Conservation (phyloP, 2,888 invertebrate genomes). For the Celastrina argiolus region DNA sequence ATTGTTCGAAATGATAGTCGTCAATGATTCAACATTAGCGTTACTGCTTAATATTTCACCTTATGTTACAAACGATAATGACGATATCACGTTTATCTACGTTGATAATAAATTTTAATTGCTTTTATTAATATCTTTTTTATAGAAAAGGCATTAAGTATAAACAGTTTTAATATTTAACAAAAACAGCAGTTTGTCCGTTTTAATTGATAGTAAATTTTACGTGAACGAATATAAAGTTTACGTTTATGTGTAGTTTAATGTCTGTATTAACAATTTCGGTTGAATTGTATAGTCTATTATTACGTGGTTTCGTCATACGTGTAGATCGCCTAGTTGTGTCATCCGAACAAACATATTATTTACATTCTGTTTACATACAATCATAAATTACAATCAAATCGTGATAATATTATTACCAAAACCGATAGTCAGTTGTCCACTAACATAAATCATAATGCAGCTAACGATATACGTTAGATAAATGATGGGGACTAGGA, state of each 20-base stretch:
- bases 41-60: not conserved
- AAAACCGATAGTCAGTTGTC: not conserved
- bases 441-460: slow-evolving; percentile 15
- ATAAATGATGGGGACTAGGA: slow-evolving; percentile 13
- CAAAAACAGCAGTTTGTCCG: not conserved
- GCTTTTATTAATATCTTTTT: not conserved
- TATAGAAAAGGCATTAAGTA: not conserved
- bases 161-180: not conserved
- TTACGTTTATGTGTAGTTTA: no score
- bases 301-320: not conserved
- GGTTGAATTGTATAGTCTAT: no score
- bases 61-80: not conserved
- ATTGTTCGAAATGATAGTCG: not conserved
- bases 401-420: slow-evolving; percentile 21
- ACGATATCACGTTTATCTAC: not conserved
- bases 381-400: not conserved
- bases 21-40: not conserved
- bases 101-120: not conserved
- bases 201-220: no score
- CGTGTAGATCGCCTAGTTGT: not conserved
- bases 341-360: not conserved
- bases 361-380: not conserved
- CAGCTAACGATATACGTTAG: slow-evolving; percentile 5
- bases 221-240: no score
- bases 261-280: no score